These are phyloP conservation scores for Otolemur crassicaudatus DNA, from an alignment of 2,797 vertebrate species.

Conservation along the genomic window DNA sequence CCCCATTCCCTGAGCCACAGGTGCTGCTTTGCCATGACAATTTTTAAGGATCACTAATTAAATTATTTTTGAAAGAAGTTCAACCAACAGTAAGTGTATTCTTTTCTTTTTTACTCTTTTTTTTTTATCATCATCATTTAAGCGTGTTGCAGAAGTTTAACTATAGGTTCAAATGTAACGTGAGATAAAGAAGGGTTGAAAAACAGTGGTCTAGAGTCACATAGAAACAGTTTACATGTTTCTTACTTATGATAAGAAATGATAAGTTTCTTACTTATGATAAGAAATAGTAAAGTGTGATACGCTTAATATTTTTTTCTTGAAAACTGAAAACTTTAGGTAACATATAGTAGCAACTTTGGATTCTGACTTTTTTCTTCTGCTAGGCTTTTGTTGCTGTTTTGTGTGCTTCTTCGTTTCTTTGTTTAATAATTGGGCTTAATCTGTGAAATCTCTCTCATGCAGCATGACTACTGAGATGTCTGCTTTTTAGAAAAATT, in stretches of 20 bases:
- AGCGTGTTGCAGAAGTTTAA: no score
- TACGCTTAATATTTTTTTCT: not conserved
- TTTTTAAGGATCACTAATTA: no score
- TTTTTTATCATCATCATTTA: no score
- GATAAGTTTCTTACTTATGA: not conserved
- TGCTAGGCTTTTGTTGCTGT: not conserved
- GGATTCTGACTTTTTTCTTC: not conserved
- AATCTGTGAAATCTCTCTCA: not conserved
- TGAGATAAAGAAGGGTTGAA: no score
- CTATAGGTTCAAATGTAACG: no score
- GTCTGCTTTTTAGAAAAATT: not conserved
- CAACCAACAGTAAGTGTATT: no score
- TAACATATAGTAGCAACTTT: not conserved
- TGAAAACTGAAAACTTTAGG: not conserved
- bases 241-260: not conserved
- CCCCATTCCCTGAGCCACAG: no score
- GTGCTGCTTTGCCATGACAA: no score
- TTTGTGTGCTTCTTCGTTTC: not conserved
- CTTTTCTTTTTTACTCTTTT: no score
- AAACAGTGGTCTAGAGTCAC: not conserved
- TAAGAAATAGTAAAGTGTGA: not conserved
- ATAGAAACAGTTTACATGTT: not conserved
- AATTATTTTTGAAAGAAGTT: no score
- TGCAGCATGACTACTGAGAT: not conserved
- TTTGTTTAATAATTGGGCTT: not conserved